A percentile compares a stretch with the other conserved stretches of the same genome.
Evolutionary conservation across 2,888 invertebrate species (phyloP).

Genomic region (Plagodis dolabraria): DNA sequence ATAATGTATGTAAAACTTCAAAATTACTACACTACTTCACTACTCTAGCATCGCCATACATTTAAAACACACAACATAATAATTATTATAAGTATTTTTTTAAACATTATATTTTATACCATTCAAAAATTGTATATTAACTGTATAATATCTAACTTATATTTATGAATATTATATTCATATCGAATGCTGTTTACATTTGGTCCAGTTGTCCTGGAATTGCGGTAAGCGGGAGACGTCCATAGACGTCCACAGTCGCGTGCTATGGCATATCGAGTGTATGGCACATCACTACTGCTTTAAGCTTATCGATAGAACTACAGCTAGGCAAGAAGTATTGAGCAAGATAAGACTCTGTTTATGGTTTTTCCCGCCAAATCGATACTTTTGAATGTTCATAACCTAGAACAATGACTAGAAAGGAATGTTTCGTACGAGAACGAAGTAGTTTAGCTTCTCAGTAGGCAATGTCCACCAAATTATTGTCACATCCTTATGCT

Average conservation of each 20-base stretch:
- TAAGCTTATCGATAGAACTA: constrained; percentile 64
- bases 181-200: constrained; percentile 62
- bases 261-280: constrained; percentile 64
- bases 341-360: constrained; percentile 71
- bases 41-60: constrained; percentile 82
- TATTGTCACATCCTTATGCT: constrained; percentile 81
- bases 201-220: constrained; percentile 77
- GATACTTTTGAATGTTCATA: constrained; percentile 31
- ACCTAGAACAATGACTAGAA: constrained; percentile 74
- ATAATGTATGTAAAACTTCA: constrained; percentile 80
- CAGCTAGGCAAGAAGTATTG: constrained; percentile 77
- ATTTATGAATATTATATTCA: constrained; percentile 51
- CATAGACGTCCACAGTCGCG: constrained; percentile 53
- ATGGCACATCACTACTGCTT: constrained; percentile 77
- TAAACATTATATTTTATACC: constrained; percentile 74
- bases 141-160: constrained; percentile 58
- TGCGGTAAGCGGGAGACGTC: constrained; percentile 62
- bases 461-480: constrained; percentile 72
- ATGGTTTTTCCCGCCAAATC: constrained; percentile 56
- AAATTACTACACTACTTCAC: constrained; percentile 80
- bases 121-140: constrained; percentile 80
- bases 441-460: constrained; percentile 62
- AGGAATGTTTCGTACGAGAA: constrained; percentile 78
- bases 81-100: constrained; percentile 54
- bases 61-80: constrained; percentile 79